Evolutionary conservation across 2,113 vertebrate genomes (phyloP).

Genomic region (Sarotherodon lohbergeri): DNA sequence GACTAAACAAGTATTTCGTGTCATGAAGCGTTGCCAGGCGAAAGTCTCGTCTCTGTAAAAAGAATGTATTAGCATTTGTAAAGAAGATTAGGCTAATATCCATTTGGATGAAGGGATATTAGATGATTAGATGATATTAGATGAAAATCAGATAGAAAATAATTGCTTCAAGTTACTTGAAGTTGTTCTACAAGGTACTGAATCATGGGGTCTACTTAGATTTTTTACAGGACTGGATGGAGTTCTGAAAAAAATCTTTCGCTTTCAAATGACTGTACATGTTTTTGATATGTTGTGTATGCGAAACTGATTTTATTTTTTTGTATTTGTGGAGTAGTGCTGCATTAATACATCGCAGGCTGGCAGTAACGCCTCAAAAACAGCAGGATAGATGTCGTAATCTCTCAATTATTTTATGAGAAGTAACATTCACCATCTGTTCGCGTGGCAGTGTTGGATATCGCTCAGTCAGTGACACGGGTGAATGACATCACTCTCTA

Average conservation of each 20-base stretch:
- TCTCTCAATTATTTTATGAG: constrained; percentile 29
- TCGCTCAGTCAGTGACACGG: neutral
- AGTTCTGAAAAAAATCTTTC: neutral
- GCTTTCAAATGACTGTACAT: neutral
- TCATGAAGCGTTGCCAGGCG: neutral
- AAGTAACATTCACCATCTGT: constrained; percentile 36
- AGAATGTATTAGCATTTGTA: neutral
- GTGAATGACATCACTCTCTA: constrained; percentile 7
- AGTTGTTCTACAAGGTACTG: neutral
- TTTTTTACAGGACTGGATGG: neutral
- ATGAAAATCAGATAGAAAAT: neutral
- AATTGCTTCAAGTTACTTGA: neutral
- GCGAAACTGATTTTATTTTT: neutral
- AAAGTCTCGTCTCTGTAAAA: fast-evolving
- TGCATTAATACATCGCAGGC: neutral
- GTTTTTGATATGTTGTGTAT: neutral
- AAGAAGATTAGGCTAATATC: neutral
- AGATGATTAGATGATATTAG: too few species aligned
- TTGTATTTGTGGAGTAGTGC: neutral
- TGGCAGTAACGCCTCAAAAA: neutral
- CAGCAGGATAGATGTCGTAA: neutral
- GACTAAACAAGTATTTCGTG: neutral
- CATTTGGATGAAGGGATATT: neutral
- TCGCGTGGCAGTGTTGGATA: constrained; percentile 6
- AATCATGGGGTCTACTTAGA: neutral